Percentiles rank a stretch among this genome's conserved stretches.
These are phyloP conservation scores for Trissoscelio sp. DNA, from an alignment of 2,888 invertebrate species.

Conservation along the genomic window DNA sequence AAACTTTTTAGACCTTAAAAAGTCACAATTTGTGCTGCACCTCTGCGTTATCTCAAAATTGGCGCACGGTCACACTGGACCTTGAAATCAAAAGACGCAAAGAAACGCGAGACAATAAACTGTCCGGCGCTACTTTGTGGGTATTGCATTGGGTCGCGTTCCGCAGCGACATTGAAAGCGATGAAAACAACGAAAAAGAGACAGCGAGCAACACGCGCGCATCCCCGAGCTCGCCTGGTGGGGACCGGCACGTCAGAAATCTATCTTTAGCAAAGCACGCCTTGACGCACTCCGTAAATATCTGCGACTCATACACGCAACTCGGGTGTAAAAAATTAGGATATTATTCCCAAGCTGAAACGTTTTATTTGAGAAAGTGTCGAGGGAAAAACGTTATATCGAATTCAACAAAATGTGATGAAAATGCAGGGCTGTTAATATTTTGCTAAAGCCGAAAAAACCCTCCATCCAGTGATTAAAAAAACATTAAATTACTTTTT, in stretches of 20 bases:
- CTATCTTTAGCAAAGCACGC: conserved; percentile 77
- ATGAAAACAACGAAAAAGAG: conserved; percentile 56
- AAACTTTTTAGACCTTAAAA: background rate
- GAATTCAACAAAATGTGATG: conserved; percentile 6
- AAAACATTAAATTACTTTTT: too few species aligned
- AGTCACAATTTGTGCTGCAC: background rate
- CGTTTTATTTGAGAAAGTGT: conserved; percentile 4
- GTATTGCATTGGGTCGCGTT: conserved; percentile 9
- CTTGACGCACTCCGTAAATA: conserved; percentile 74
- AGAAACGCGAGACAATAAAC: conserved; percentile 19
- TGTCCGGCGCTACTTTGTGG: conserved; percentile 5
- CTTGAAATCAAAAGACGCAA: background rate
- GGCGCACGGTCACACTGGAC: background rate
- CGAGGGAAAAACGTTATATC: conserved; percentile 12
- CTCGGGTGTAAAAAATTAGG: conserved; percentile 44
- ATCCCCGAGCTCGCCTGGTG: conserved; percentile 18
- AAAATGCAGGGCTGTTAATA: background rate
- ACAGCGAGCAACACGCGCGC: conserved; percentile 25
- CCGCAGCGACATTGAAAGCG: conserved; percentile 53
- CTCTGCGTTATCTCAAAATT: background rate
- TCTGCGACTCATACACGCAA: conserved; percentile 63
- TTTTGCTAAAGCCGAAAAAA: too few species aligned
- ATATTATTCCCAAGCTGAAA: conserved; percentile 25
- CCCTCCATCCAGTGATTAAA: too few species aligned
- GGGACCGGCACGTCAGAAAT: conserved; percentile 70